Base-by-base conservation (phyloP, 2,113 vertebrate species). In the Rattus rattus region DNA sequence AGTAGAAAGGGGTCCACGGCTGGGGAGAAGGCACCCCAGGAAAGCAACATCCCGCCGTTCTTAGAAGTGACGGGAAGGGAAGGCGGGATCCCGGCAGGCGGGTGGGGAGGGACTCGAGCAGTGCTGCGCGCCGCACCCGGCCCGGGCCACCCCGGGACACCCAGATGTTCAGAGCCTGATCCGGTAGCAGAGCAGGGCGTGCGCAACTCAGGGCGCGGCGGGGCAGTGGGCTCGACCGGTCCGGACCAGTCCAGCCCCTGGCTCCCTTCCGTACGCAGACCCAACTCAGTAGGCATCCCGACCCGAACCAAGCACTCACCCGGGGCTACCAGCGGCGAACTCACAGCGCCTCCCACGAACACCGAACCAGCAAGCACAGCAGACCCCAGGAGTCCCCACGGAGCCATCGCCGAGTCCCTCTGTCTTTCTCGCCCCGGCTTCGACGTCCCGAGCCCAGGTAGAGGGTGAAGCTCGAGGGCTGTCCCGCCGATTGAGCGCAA, bases 341-440 rank as follows among this genome's bases (percentile, higher is more conserved):
- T 93, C 94, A 93, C 85, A 61, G 94, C 73, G 61, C 96, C 96
- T 87, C 95, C 96, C 61, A 94, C 93, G 43, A 98, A 95, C 80
- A 94, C 92, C 0, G 95, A 95, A 4, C 95, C 88, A 19, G 94
- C 88, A 63, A 97, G 85, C 72, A 92, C 92, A 1, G 94, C 88
- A 0, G 94, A 83, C 67, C 88, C 81, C 83, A 56, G 52, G 90
- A 95, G 22, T 39, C 85, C 67, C 81, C 59, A n/a, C 13, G 26
- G 85, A 91, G 88, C 92, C 97, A 98, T 98, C 36, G 63, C 90
- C 88, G 70, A 13, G 92, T 88, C 54, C 61, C 80, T 70, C 36
- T 11, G 90, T 80, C 93, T 84, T 76, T 26, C 92, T 94, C 6
- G 75, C 80, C 26, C 11, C 0, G 69, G 86, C 43, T 49, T n/a